Evolutionary conservation across 2,113 vertebrate genomes (phyloP).

Genomic region (Myrmecobius fasciatus): DNA sequence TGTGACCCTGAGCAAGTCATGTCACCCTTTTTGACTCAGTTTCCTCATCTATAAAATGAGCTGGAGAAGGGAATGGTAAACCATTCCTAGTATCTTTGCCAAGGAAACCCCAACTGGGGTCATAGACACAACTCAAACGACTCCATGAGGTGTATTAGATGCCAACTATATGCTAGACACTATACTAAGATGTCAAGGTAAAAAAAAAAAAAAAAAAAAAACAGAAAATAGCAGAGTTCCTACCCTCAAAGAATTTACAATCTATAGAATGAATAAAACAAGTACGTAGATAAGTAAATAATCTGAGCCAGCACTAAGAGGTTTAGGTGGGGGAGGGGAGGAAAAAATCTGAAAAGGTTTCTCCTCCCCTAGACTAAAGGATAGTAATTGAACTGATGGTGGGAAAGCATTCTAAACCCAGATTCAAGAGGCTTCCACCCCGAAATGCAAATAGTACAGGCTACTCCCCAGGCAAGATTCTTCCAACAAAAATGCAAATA

Average conservation of each 20-base stretch:
- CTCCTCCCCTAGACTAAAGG: not conserved
- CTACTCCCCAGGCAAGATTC: not conserved
- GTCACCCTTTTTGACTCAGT: not conserved
- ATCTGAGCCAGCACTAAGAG: not conserved
- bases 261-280: not conserved
- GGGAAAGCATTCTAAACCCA: not conserved
- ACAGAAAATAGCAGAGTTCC: not conserved
- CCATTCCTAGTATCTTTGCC: not conserved
- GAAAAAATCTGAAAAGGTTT: not conserved
- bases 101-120: not conserved
- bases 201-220: not conserved
- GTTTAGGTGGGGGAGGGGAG: not conserved
- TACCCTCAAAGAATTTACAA: not conserved
- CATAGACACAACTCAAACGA: not conserved
- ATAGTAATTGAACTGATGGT: not conserved
- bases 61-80: not conserved
- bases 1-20: not conserved
- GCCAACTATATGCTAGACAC: not conserved
- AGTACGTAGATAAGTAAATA: not conserved
- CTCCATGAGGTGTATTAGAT: not conserved
- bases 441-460: not conserved
- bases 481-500: not conserved
- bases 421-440: not conserved
- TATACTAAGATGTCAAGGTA: not conserved
- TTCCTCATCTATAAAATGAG: too few relatives aligned